Percentiles rank a stretch among this genome's conserved stretches.
Evolutionary conservation across 2,113 vertebrate genomes (phyloP).

Genomic region (Syrmaticus mikado): DNA sequence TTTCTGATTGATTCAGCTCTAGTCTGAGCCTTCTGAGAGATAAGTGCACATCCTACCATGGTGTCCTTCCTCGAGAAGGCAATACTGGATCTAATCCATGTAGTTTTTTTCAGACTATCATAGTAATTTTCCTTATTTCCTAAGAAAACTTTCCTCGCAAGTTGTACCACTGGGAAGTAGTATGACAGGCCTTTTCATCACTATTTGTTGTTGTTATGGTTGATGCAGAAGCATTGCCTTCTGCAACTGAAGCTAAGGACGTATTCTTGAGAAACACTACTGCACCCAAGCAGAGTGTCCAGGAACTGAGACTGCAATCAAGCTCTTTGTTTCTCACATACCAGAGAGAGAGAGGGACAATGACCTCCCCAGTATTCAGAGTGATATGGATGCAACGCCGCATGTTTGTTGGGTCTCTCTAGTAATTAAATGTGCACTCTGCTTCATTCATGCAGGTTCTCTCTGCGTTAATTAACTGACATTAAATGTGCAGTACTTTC

Average conservation of each 20-base stretch:
- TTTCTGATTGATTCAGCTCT: not conserved
- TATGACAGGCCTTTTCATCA: not conserved
- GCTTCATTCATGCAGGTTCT: not conserved
- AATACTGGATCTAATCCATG: not conserved
- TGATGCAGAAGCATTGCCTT: not conserved
- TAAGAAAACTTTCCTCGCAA: not conserved
- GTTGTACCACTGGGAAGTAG: not conserved
- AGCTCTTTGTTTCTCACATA: not conserved
- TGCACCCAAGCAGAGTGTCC: not conserved
- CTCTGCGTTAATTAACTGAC: not conserved
- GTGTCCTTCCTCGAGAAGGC: not conserved
- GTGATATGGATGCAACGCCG: not conserved
- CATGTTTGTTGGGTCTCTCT: not conserved
- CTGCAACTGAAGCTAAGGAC: not conserved
- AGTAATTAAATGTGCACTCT: not conserved
- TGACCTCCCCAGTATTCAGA: not conserved
- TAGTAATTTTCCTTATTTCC: not conserved
- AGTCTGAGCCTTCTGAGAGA: not conserved
- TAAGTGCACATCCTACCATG: rapidly evolving
- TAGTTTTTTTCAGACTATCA: not conserved
- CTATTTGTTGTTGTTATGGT: not conserved
- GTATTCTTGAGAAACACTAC: not conserved
- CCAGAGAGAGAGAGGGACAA: not conserved
- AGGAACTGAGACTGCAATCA: not conserved
- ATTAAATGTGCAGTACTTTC: not conserved